Percentiles rank a stretch among this genome's conserved stretches.
Evolutionary conservation across 1,140 invertebrate genomes (phyloP).

Genomic region (Bombus terrestris): DNA sequence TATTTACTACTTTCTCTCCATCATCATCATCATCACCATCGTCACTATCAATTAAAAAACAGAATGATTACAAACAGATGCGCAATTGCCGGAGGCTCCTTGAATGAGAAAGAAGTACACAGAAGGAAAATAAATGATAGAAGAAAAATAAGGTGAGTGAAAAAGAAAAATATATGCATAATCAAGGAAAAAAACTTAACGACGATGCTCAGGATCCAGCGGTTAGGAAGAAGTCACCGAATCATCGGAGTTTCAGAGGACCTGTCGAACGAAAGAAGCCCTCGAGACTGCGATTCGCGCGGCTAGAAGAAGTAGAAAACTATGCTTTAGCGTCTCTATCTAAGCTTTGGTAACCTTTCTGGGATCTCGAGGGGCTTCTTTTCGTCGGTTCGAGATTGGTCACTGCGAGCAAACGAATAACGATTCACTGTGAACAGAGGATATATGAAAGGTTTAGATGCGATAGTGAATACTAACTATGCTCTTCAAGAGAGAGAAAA

Average conservation of each 20-base stretch:
- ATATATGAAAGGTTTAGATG: constrained; percentile 16
- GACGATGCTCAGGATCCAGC: constrained; percentile 39
- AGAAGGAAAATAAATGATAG: constrained; percentile 25
- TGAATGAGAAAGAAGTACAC: constrained; percentile 22
- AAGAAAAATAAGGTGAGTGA: background rate
- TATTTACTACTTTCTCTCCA: constrained; percentile 79
- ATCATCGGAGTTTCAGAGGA: constrained; percentile 12
- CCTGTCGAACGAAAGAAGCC: constrained; percentile 8
- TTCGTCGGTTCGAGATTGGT: constrained; percentile 20
- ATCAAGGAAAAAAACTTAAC: constrained; percentile 13
- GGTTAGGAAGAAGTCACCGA: constrained; percentile 44
- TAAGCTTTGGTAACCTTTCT: constrained; percentile 68
- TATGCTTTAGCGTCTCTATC: constrained; percentile 53
- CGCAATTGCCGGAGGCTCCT: constrained; percentile 57
- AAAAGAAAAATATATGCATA: background rate
- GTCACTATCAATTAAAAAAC: constrained; percentile 58
- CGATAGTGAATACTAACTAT: background rate
- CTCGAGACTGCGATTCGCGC: constrained; percentile 16
- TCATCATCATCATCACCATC: constrained; percentile 47
- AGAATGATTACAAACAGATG: constrained; percentile 63
- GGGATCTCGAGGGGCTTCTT: constrained; percentile 26
- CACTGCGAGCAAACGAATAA: background rate
- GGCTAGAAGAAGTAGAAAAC: constrained; percentile 43
- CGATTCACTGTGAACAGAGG: constrained; percentile 14
- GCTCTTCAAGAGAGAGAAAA: background rate